phyloP scores from a whole-genome alignment of 2,113 vertebrate species.

The Symphodus melops region DNA sequence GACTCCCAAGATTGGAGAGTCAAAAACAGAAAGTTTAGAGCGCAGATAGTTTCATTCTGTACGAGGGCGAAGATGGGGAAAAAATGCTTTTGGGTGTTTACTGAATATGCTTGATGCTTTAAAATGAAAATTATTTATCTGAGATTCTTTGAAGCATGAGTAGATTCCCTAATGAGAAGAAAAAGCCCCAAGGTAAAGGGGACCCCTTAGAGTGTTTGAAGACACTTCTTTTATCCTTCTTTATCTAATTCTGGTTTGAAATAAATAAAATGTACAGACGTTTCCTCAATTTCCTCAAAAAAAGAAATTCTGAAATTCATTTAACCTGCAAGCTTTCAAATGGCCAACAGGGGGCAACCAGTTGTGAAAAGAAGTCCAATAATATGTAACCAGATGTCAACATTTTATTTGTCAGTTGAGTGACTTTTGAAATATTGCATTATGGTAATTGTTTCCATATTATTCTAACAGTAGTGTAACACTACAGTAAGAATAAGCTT shows the following conservation, averaged over 20 bases:
- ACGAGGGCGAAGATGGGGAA: neutral
- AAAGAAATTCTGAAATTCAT: too few species aligned
- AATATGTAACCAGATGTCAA: too few species aligned
- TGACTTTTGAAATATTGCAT: too few species aligned
- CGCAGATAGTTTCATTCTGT: neutral
- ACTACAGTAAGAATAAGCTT: too few species aligned
- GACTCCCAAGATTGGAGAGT: neutral
- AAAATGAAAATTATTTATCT: constrained; percentile 1
- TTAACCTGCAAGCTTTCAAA: too few species aligned
- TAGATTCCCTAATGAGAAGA: neutral
- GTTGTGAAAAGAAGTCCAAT: too few species aligned
- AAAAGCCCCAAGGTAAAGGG: neutral
- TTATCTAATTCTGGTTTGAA: constrained; percentile 3
- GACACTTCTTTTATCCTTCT: neutral
- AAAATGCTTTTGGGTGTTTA: constrained; percentile 2
- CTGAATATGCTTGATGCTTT: neutral
- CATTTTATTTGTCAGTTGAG: too few species aligned
- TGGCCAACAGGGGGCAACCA: too few species aligned
- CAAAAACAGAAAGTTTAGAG: neutral
- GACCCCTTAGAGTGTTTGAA: neutral
- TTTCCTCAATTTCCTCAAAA: neutral
- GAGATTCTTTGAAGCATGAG: neutral
- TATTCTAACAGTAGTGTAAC: too few species aligned
- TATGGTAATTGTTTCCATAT: too few species aligned
- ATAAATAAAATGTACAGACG: too few species aligned